These are phyloP conservation scores for Alcis repandata DNA, from an alignment of 2,888 invertebrate species.

Conservation along the genomic window DNA sequence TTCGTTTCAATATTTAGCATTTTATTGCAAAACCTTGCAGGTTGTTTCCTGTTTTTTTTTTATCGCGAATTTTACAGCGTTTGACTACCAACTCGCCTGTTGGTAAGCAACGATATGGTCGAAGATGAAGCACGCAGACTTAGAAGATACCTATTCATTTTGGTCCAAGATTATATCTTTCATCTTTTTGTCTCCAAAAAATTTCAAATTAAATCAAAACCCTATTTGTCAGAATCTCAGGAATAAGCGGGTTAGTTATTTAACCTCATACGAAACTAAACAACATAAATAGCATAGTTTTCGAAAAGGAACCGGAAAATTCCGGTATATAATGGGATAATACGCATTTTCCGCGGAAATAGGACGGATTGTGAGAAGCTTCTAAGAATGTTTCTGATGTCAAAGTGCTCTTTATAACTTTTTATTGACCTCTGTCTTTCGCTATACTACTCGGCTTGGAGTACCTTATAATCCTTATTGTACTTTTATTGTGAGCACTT, in stretches of 20 bases:
- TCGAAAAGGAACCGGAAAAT: background rate
- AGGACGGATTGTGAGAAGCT: slow-evolving; percentile 6
- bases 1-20: too few relatives aligned
- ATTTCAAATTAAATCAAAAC: too few relatives aligned
- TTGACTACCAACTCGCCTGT: too few relatives aligned
- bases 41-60: too few relatives aligned
- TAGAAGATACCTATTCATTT: too few relatives aligned
- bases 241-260: background rate
- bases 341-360: slow-evolving; percentile 16
- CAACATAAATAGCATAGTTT: slow-evolving; percentile 2
- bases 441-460: background rate
- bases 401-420: slow-evolving; percentile 14
- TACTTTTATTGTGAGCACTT: background rate
- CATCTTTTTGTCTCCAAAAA: too few relatives aligned
- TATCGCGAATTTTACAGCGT: too few relatives aligned
- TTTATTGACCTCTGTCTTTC: slow-evolving; percentile 18
- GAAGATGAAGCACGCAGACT: too few relatives aligned
- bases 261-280: background rate
- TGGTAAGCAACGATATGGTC: too few relatives aligned
- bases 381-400: slow-evolving; percentile 15
- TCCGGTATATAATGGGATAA: slow-evolving; percentile 15
- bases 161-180: too few relatives aligned
- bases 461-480: background rate
- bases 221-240: too few relatives aligned
- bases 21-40: too few relatives aligned